These are phyloP conservation scores for Himalopsyche kuldschensis DNA, from an alignment of 2,888 invertebrate species.

Conservation along the genomic window DNA sequence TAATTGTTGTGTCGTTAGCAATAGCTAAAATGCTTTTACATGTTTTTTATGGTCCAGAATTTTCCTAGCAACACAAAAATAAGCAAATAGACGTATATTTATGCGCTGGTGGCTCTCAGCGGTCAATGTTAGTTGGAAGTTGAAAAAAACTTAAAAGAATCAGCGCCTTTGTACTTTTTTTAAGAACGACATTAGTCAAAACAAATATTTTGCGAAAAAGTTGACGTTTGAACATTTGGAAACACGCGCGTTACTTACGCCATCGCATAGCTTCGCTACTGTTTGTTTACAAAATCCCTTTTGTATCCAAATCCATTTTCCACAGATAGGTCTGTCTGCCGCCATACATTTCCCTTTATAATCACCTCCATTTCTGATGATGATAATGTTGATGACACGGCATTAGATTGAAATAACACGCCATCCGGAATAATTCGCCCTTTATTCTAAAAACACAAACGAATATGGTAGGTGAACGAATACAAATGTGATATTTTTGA, in stretches of 20 bases:
- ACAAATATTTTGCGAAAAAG: not conserved
- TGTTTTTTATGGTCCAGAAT: too few relatives aligned
- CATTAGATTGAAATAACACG: slow-evolving; percentile 30
- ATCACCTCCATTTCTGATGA: slow-evolving; percentile 1
- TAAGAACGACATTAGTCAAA: too few relatives aligned
- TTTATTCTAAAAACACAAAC: slow-evolving; percentile 23
- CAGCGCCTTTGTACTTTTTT: too few relatives aligned
- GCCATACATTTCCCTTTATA: not conserved
- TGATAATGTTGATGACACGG: slow-evolving; percentile 22
- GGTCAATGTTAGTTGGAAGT: too few relatives aligned
- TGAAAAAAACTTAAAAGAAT: too few relatives aligned
- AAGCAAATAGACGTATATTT: too few relatives aligned
- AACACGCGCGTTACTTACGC: not conserved
- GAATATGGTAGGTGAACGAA: not conserved
- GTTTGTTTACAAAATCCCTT: slow-evolving; percentile 20
- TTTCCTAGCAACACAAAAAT: too few relatives aligned
- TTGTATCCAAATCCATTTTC: slow-evolving; percentile 26
- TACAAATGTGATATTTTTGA: not conserved
- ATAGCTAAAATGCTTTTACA: too few relatives aligned
- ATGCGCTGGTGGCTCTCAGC: too few relatives aligned
- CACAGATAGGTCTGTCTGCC: slow-evolving; percentile 11
- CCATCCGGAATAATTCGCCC: slow-evolving; percentile 28
- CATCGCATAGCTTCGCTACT: not conserved
- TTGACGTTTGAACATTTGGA: not conserved
- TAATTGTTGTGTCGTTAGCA: too few relatives aligned